Base-by-base conservation (phyloP, 2,888 invertebrate genomes). In the Drosophila cyrtoloma region DNA sequence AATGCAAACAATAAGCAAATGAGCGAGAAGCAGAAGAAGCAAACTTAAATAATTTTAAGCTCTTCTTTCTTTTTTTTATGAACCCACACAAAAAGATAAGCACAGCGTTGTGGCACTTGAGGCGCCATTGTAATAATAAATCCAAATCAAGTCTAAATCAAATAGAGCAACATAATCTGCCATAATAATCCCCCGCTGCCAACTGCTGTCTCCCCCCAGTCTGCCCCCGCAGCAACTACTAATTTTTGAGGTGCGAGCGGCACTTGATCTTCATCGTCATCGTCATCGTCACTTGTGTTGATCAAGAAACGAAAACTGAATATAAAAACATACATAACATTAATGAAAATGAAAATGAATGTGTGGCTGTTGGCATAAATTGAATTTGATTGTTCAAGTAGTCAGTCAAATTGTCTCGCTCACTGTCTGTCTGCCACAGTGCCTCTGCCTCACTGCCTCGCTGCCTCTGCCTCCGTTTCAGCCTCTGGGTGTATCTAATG, bases 101-200 rank as follows among this genome's bases (percentile, higher is more conserved):
- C 82, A 67, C 50, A 28, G 70, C 60, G 81, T 58, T 62, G 69
- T 32, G 82, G 68, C 90, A 87, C 88, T 89, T 90, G 86, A 82
- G 91, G 86, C 86, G 86, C 86, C 86, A 88, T 87, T 91, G 91
- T 91, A 87, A 91, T 91, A 86, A 86, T 89, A 89, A 91, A 91
- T 77, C 77, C 90, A 81, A 84, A 77, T 88, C 88, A 87, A 87
- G 88, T 61, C 88, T 63, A 79, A 90, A 86, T 91, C 91, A 86
- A 86, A 91, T 91, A 90, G 91, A 90, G 88, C 91, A 91, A 65
- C 86, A 90, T 91, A 87, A 87, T 78, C 84, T 77, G 73, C 69
- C 66, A 77, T 80, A 72, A 79, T 80, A 69, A 77, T 66, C 68
- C 60, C 30, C 28, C 52, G 37, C 50, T 30, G 28, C 39, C 39